Percentiles rank a stretch among this genome's conserved stretches.
These are phyloP conservation scores for Drosophila virilis DNA, from an alignment of 1,140 invertebrate species.

Conservation along the genomic window DNA sequence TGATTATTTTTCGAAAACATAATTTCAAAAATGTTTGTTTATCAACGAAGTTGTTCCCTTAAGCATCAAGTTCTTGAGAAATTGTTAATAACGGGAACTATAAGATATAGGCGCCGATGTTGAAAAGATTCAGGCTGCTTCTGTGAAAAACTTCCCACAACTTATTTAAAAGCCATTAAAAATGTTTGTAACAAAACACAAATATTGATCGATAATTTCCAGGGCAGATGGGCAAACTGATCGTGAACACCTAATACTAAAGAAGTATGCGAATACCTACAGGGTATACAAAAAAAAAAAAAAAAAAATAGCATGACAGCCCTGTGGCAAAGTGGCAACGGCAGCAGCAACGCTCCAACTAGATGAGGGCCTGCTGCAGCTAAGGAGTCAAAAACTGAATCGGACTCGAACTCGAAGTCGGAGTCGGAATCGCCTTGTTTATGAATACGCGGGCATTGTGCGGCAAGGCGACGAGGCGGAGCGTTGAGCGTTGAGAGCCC, in stretches of 20 bases:
- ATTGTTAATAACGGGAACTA: not conserved
- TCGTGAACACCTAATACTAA: not conserved
- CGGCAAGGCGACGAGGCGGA: constrained; percentile 37
- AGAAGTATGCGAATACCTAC: too few species aligned
- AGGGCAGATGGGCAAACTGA: not conserved
- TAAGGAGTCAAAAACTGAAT: constrained; percentile 21
- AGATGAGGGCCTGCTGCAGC: constrained; percentile 52
- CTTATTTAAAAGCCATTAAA: too few species aligned
- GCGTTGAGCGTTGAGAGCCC: constrained; percentile 37
- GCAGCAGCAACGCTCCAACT: constrained; percentile 42
- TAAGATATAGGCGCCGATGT: not conserved
- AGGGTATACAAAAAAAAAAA: constrained; percentile 3
- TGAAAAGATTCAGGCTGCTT: too few species aligned
- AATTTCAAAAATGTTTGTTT: too few species aligned
- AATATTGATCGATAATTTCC: not conserved
- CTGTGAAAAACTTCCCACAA: too few species aligned
- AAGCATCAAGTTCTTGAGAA: too few species aligned
- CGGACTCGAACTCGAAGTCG: constrained; percentile 14
- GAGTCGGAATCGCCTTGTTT: constrained; percentile 58
- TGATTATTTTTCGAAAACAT: too few species aligned
- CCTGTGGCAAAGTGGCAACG: constrained; percentile 32
- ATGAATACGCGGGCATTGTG: constrained; percentile 76
- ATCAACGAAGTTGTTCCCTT: too few species aligned
- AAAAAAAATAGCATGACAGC: constrained; percentile 25
- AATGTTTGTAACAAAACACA: too few species aligned